Percentiles rank a stretch among this genome's conserved stretches.
Conservation (phyloP, 2,888 invertebrate genomes). For the Leucoma salicis region DNA sequence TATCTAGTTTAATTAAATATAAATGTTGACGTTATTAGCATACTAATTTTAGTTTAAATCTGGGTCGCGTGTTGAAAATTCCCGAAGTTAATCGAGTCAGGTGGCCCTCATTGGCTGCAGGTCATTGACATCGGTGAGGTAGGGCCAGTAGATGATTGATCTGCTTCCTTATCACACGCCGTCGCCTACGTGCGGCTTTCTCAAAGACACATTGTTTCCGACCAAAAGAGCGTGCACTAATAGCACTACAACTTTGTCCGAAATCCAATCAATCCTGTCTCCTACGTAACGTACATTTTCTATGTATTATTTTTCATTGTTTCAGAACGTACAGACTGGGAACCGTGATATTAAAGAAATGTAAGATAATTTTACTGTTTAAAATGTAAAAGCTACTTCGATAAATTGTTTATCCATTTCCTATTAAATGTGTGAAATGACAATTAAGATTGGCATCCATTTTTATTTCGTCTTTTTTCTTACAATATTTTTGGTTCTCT, state of each 20-base stretch:
- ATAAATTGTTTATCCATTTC: too few species aligned
- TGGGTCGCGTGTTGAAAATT: slow-evolving; percentile 49
- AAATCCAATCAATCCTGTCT: slow-evolving; percentile 25
- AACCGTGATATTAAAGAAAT: slow-evolving; percentile 50
- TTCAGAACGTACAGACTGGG: slow-evolving; percentile 58
- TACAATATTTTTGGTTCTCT: too few species aligned
- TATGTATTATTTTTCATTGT: slow-evolving; percentile 48
- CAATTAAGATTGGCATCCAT: too few species aligned
- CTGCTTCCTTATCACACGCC: slow-evolving; percentile 74
- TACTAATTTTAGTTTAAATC: slow-evolving; percentile 49
- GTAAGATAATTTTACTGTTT: slow-evolving; percentile 46
- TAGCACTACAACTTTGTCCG: slow-evolving; percentile 37
- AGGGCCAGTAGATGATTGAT: slow-evolving; percentile 78
- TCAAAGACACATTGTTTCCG: slow-evolving; percentile 77
- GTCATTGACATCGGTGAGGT: slow-evolving; percentile 76
- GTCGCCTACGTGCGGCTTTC: slow-evolving; percentile 76
- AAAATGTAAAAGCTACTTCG: background rate
- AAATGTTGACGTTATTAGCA: slow-evolving; percentile 37
- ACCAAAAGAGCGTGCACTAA: slow-evolving; percentile 59
- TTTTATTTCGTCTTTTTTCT: too few species aligned
- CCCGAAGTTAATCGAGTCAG: slow-evolving; percentile 67
- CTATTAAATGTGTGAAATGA: too few species aligned
- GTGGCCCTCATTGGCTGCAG: slow-evolving; percentile 58
- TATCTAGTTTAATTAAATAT: slow-evolving; percentile 33
- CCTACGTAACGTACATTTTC: slow-evolving; percentile 16